phyloP scores from a whole-genome alignment of 2,888 invertebrate genomes.

The Drosophila aldrichi region DNA sequence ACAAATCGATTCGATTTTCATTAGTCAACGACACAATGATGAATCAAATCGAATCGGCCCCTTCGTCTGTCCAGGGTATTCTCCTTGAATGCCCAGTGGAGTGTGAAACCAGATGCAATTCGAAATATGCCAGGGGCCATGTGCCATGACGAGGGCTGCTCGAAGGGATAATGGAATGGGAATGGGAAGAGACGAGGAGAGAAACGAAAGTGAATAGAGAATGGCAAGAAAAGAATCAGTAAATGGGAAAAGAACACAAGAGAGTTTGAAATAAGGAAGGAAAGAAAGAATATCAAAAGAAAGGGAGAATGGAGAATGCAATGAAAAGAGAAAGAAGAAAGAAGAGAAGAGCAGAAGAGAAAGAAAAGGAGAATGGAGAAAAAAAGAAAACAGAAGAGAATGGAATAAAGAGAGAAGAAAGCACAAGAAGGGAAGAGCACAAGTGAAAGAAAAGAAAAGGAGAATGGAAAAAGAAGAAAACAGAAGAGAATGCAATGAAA shows the following conservation, averaged over 20 bases:
- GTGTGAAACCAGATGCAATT: conserved; percentile 39
- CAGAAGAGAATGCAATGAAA: too few relatives aligned
- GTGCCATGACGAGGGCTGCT: conserved; percentile 29
- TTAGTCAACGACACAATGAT: conserved; percentile 11
- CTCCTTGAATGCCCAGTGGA: conserved; percentile 35
- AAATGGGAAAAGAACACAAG: not conserved
- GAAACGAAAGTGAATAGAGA: not conserved
- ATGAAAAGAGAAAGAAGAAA: too few relatives aligned
- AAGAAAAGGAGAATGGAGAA: too few relatives aligned
- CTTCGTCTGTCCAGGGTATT: conserved; percentile 16
- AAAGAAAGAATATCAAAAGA: not conserved
- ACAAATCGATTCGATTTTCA: conserved; percentile 20
- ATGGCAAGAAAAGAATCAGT: not conserved
- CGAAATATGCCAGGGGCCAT: conserved; percentile 25
- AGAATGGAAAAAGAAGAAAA: too few relatives aligned
- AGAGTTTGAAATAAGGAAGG: not conserved
- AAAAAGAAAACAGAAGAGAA: too few relatives aligned
- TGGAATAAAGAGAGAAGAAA: too few relatives aligned
- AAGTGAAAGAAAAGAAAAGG: too few relatives aligned
- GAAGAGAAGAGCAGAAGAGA: too few relatives aligned
- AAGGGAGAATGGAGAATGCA: too few relatives aligned
- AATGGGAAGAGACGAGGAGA: not conserved
- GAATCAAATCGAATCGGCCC: conserved; percentile 29
- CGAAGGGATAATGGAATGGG: not conserved
- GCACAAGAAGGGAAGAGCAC: too few relatives aligned